These are phyloP conservation scores for Butastur rufipennis DNA, from an alignment of 2,113 vertebrate genomes.

Conservation along the genomic window DNA sequence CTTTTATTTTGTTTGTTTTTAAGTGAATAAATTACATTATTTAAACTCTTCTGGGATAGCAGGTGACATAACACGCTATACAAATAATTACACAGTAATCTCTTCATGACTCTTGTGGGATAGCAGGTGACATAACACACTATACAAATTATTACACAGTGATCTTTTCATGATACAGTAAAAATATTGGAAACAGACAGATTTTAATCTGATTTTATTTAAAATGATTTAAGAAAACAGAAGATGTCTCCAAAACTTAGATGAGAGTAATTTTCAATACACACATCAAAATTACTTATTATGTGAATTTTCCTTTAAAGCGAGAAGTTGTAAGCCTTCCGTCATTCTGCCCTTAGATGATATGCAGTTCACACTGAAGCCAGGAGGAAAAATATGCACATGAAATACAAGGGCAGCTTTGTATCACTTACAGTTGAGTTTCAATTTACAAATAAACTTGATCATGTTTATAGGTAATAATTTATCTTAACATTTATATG, in stretches of 20 bases:
- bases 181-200: not conserved
- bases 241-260: not conserved
- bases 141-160: not conserved
- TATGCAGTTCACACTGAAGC: not conserved
- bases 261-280: not conserved
- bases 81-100: not conserved
- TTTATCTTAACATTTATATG: not conserved
- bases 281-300: not conserved
- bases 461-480: not conserved
- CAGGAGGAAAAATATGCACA: not conserved
- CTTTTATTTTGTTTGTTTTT: not conserved
- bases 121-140: not conserved
- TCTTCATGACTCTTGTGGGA: not conserved
- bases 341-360: not conserved
- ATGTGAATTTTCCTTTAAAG: not conserved
- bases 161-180: not conserved
- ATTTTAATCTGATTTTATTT: not conserved
- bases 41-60: not conserved
- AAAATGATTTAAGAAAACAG: not conserved
- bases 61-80: not conserved
- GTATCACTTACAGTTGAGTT: not conserved
- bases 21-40: not conserved
- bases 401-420: not conserved
- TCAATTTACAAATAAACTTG: not conserved
- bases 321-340: not conserved